Conservation (phyloP, 2,797 vertebrate genomes). For the Cyclura pinguis region DNA sequence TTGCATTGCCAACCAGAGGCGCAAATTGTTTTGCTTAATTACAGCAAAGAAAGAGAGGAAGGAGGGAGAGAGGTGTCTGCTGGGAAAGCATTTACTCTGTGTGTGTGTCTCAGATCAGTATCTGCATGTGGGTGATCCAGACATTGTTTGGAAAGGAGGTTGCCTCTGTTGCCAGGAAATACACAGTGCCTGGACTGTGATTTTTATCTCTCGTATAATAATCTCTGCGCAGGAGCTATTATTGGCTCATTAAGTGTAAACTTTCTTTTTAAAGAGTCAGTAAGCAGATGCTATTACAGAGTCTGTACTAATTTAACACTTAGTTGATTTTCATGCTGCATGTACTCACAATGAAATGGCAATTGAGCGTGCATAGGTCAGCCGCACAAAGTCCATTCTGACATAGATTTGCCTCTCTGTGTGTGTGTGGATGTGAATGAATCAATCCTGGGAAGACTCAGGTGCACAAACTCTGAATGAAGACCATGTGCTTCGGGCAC, state of each 20-base stretch:
- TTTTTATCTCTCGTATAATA: constrained; percentile 38
- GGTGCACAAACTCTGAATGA: not conserved
- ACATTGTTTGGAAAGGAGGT: not conserved
- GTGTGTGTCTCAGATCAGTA: not conserved
- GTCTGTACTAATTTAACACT: not conserved
- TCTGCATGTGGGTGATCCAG: not conserved
- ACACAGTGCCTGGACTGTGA: not conserved
- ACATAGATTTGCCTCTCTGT: not conserved
- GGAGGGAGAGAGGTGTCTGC: not conserved
- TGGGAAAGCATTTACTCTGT: not conserved
- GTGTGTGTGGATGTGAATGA: not conserved
- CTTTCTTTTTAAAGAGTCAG: not conserved
- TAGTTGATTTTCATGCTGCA: not conserved
- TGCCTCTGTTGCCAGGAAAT: not conserved
- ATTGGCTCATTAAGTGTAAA: not conserved
- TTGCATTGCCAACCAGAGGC: not conserved
- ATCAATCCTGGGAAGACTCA: not conserved
- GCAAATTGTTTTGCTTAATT: not conserved
- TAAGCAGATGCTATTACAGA: not conserved
- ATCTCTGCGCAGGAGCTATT: not conserved
- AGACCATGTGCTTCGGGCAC: not conserved
- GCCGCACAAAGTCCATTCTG: not conserved
- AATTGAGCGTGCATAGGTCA: not conserved
- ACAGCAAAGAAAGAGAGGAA: not conserved
- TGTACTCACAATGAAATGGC: not conserved